phyloP scores from a whole-genome alignment of 2,113 vertebrate species.

The Oophaga pumilio region DNA sequence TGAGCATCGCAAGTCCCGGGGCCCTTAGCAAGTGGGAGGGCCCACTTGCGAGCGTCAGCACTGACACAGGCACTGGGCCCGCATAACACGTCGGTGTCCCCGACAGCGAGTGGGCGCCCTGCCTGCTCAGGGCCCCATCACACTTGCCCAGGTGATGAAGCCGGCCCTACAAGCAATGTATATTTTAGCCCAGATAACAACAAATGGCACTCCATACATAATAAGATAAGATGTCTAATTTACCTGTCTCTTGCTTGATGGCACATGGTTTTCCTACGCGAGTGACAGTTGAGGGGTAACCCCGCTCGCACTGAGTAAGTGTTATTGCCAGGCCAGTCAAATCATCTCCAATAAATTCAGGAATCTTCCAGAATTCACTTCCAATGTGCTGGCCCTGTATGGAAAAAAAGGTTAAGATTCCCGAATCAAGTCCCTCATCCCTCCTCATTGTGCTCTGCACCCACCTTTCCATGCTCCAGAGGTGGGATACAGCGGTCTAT shows the following conservation, averaged over 20 bases:
- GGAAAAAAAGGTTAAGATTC: slow-evolving; percentile 19
- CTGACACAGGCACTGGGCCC: no score
- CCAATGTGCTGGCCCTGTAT: slow-evolving; percentile 74
- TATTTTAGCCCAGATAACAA: neutral
- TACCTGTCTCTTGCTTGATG: slow-evolving; percentile 78
- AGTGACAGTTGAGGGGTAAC: slow-evolving; percentile 72
- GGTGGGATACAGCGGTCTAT: slow-evolving; percentile 74
- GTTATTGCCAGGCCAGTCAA: slow-evolving; percentile 79
- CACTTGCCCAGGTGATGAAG: no score
- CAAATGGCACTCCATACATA: neutral
- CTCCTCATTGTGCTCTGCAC: neutral
- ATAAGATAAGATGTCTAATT: neutral
- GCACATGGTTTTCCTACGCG: slow-evolving; percentile 73
- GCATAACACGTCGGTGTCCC: no score
- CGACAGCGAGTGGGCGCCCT: no score
- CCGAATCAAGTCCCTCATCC: neutral
- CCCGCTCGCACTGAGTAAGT: slow-evolving; percentile 78
- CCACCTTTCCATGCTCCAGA: slow-evolving; percentile 77
- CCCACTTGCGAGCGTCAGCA: no score
- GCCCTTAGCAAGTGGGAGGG: no score
- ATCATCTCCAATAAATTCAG: slow-evolving; percentile 82
- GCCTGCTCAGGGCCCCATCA: no score
- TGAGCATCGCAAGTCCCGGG: no score
- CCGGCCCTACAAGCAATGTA: neutral
- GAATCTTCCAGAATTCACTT: slow-evolving; percentile 84